Evolutionary conservation across 1,140 invertebrate genomes (phyloP).

Genomic region (Heterodera schachtii): DNA sequence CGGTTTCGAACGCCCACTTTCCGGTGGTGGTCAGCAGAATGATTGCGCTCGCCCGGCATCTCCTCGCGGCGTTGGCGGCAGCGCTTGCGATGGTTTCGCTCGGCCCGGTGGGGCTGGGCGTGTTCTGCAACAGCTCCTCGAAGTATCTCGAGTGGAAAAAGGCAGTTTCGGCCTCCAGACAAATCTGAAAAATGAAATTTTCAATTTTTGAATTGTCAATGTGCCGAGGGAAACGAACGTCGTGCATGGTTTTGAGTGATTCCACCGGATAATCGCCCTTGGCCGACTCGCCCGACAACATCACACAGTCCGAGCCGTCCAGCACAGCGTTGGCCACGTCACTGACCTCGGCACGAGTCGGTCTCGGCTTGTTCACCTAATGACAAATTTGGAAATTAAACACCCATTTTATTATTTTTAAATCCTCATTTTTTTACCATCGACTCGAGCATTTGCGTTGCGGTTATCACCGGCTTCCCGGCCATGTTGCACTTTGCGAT

Average conservation of each 20-base stretch:
- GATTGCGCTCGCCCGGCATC: constrained; percentile 87
- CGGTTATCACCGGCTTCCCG: constrained; percentile 73
- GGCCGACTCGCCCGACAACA: constrained; percentile 73
- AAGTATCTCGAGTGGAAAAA: constrained; percentile 92
- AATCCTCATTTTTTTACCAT: constrained; percentile 48
- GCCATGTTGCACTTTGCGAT: constrained; percentile 68
- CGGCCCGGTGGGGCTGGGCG: constrained; percentile 79
- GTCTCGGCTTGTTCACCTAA: constrained; percentile 69
- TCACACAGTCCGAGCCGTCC: constrained; percentile 74
- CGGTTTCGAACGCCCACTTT: constrained; percentile 66
- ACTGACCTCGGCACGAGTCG: constrained; percentile 71
- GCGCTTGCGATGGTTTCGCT: constrained; percentile 92
- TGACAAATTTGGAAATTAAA: not conserved
- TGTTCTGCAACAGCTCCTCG: constrained; percentile 78
- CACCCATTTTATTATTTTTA: too few relatives aligned
- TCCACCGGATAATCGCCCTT: constrained; percentile 72
- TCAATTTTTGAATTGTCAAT: not conserved
- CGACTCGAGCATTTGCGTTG: constrained; percentile 70
- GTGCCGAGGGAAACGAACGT: constrained; percentile 34
- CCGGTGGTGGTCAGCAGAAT: constrained; percentile 89
- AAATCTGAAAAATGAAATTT: constrained; percentile 72
- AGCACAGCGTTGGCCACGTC: constrained; percentile 76
- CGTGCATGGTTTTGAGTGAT: constrained; percentile 69
- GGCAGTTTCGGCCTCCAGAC: constrained; percentile 94
- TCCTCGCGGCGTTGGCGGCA: constrained; percentile 89